phyloP scores from a whole-genome alignment of 2,888 invertebrate genomes.

The Ichneumoninae sp. region DNA sequence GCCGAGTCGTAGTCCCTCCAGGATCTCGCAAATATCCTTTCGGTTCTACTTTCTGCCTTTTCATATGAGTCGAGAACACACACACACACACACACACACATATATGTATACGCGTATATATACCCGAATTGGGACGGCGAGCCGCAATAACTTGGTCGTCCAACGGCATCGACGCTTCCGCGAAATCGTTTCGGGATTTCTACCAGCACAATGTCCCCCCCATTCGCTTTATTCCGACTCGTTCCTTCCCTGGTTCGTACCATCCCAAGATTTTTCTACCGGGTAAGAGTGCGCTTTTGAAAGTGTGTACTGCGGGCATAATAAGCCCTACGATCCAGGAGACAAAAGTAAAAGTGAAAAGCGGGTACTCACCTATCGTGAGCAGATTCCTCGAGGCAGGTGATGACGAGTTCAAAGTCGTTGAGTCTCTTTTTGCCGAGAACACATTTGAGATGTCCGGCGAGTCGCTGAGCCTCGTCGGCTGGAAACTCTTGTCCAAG shows the following conservation, averaged over 20 bases:
- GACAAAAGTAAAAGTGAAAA: conserved; percentile 35
- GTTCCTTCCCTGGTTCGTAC: conserved; percentile 8
- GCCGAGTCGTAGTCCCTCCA: conserved; percentile 26
- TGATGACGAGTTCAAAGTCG: conserved; percentile 86
- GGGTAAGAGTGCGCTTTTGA: conserved; percentile 42
- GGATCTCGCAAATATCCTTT: conserved; percentile 56
- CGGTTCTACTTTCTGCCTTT: conserved; percentile 44
- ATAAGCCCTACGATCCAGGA: conserved; percentile 21
- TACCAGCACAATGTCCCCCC: conserved; percentile 55
- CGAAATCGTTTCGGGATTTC: conserved; percentile 62
- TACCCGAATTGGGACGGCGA: conserved; percentile 56
- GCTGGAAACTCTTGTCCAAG: conserved; percentile 86
- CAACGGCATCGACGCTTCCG: conserved; percentile 57
- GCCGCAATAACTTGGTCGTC: conserved; percentile 62
- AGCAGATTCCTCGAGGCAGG: conserved; percentile 86
- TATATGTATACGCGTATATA: conserved; percentile 12
- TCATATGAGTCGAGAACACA: conserved; percentile 25
- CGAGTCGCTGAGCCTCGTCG: conserved; percentile 85
- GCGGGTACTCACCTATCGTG: conserved; percentile 81
- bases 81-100: not conserved
- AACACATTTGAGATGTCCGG: conserved; percentile 84
- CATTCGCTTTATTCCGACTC: conserved; percentile 50
- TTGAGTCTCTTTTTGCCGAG: conserved; percentile 85
- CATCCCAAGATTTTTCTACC: conserved; percentile 22
- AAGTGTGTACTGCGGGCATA: conserved; percentile 11